Evolutionary conservation across 2,888 invertebrate species (phyloP), one percentile per base, ranked within the genome.

Genomic region (Diarsia mendica): DNA sequence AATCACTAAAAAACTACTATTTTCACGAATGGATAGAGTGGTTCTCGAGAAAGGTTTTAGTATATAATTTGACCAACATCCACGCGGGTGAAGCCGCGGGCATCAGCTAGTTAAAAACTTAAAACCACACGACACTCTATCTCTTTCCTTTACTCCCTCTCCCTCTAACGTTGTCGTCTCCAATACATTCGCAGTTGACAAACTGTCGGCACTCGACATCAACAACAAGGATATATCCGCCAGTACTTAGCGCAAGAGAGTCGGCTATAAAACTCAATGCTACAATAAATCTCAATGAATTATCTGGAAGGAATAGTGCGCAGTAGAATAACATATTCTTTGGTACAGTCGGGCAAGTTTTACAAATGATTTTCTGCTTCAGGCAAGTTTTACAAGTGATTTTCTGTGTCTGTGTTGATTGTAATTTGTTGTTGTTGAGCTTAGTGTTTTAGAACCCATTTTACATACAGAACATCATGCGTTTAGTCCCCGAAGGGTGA

Each of bases 181-280:
- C 33, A 58, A 78, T 73, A 64, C 18, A 81, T 64, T 67, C 8
- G 11, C 49, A 46, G 60, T 60, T 81, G 75, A 72, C 53, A 82
- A 71, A 80, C 58, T 51, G 68, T 49, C 58, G 33, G 65, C 58
- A 69, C 60, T 48, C n/a, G 48, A 39, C 51, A 75, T 77, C 73
- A 77, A 69, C 83, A 70, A 78, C 65, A 72, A 78, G 69, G 69
- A 79, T 78, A 70, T 76, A 80, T 80, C 23, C n/a, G 44, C 49
- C 8, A 53, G 82, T 74, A 74, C 80, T 82, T 73, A 73, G 63
- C 75, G 73, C 66, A 75, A 72, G 74, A 80, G 60, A 73, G 67
- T 20, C 44, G 48, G 77, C 84, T 70, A 83, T 83, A 84, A 84
- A 85, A 74, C 80, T 85, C 80, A 85, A 83, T 80, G 85, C 68